Percentiles rank a stretch among this genome's conserved stretches.
phyloP scores from a whole-genome alignment of 2,113 vertebrate genomes.

The Indicator indicator region DNA sequence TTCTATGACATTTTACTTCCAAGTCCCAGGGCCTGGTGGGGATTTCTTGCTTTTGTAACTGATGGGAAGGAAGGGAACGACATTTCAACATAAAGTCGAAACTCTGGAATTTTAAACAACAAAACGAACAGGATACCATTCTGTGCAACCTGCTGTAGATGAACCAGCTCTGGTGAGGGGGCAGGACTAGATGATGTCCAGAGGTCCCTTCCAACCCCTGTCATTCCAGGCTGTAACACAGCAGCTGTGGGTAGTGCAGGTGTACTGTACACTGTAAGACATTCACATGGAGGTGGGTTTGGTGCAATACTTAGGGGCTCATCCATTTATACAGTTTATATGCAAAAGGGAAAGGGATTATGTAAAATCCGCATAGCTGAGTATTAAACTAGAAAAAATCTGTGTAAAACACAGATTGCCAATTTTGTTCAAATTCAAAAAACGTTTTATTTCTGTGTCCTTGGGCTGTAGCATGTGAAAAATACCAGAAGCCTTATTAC shows the following conservation, averaged over 20 bases:
- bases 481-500: fast-evolving
- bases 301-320: fast-evolving
- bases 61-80: fast-evolving
- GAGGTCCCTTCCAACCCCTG: no score
- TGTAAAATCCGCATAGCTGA: background rate
- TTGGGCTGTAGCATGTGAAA: fast-evolving
- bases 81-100: background rate
- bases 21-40: fast-evolving
- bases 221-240: no score
- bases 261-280: fast-evolving
- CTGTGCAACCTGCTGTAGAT: no score
- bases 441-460: fast-evolving
- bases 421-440: fast-evolving
- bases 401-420: fast-evolving
- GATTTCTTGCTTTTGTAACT: background rate
- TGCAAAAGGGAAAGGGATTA: background rate
- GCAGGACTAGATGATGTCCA: no score
- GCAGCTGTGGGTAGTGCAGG: fast-evolving
- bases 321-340: background rate
- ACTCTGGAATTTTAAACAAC: fast-evolving
- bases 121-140: no score
- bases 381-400: no score
- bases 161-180: no score
- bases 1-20: fast-evolving
- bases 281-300: fast-evolving